Percentiles rank a stretch among this genome's conserved stretches.
Evolutionary conservation across 2,113 vertebrate species (phyloP).

Genomic region (Lepus americanus): DNA sequence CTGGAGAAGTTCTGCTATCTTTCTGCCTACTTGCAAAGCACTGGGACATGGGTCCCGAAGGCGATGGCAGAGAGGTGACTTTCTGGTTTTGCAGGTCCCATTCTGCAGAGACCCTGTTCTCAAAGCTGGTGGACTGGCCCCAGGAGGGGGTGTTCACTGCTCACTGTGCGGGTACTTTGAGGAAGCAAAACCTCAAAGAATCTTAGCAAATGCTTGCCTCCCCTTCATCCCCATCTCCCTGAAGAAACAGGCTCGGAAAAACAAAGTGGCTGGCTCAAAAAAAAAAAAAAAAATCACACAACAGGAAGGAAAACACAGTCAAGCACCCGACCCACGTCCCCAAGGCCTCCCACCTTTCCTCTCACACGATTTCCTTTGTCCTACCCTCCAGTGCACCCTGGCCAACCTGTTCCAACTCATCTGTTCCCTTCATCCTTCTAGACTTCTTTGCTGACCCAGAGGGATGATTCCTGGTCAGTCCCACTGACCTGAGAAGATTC

Average conservation of each 20-base stretch:
- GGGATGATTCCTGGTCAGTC: not conserved
- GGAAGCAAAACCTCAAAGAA: not conserved
- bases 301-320: not conserved
- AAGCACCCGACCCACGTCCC: not conserved
- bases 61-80: not conserved
- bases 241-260: not conserved
- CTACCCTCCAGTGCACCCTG: not conserved
- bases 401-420: not conserved
- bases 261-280: not conserved
- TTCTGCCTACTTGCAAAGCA: not conserved
- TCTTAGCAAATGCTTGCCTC: not conserved
- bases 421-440: not conserved
- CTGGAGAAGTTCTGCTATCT: not conserved
- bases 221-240: not conserved
- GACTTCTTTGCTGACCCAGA: not conserved
- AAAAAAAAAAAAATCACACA: not conserved
- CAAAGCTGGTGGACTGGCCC: not conserved
- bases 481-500: not conserved
- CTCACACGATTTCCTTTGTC: not conserved
- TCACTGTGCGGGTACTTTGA: not conserved
- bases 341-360: not conserved
- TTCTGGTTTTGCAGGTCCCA: not conserved
- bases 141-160: fast-evolving
- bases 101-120: not conserved
- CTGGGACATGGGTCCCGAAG: not conserved